Base-by-base conservation (phyloP, 2,888 invertebrate genomes). In the Synanthedon formicaeformis region DNA sequence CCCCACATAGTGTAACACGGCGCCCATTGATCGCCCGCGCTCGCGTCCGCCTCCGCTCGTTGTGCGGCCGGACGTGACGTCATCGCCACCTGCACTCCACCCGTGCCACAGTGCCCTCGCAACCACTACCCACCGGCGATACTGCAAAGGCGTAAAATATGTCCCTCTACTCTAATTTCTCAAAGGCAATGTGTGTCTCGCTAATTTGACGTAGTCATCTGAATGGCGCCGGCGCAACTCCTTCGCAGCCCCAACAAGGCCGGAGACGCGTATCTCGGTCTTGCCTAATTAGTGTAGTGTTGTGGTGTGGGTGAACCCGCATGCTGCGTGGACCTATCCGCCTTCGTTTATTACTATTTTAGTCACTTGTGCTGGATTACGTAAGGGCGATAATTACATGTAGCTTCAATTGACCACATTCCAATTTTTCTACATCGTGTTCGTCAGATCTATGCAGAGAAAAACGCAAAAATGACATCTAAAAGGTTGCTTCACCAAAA, bases 291-390 rank as follows among this genome's bases (percentile, higher is more conserved):
- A 84, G 79, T 72, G 74, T 60, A 64, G 69, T 65, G 67, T 66
- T 60, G 60, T 64, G 70, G 75, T 81, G 86, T 85, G 86, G 85
- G 85, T 79, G 84, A 75, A 63, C 77, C 75, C 78, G 78, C 78
- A 57, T 61, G 58, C 68, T 65, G 60, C 63, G 65, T 61, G 60
- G 64, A 66, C 72, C 69, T 72, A 55, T 71, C 71, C 80, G 78
- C 78, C 80, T 74, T 76, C 73, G 66, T 70, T 62, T 71, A 69
- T 70, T 69, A 66, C 72, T 71, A 73, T 73, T 71, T 74, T 64
- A 68, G 73, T 76, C 75, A 50, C 48, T 55, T 52, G 13, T 50
- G 14, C 13, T 50, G 34, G 12, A 50, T 14, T 14, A 49, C n/a
- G 18, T 50, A 34, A 34, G 50, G 8, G 51, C 13, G 41, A 16